Evolutionary conservation across 1,140 invertebrate genomes (phyloP), one percentile per base, ranked within the genome.

Genomic region (Adelges cooleyi): DNA sequence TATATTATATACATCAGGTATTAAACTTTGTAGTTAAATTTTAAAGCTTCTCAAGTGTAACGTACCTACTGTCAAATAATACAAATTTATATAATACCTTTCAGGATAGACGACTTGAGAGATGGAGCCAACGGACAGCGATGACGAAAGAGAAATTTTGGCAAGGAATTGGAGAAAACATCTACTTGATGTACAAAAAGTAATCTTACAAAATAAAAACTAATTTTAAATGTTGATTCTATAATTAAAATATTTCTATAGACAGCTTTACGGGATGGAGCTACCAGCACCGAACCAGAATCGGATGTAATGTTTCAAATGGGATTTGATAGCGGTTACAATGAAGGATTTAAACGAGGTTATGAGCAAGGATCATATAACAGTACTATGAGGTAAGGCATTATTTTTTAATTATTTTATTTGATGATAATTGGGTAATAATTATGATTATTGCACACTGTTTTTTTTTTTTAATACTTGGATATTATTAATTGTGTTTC

Each of bases 101-200:
- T n/a, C n/a, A n/a, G n/a, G n/a, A n/a, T n/a, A n/a, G n/a, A n/a
- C n/a, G n/a, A n/a, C n/a, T n/a, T n/a, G n/a, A n/a, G n/a, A n/a
- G n/a, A n/a, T n/a, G n/a, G n/a, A n/a, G n/a, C 5, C 29, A 6
- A 33, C 11, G 29, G 29, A 33, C 13, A 46, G 56, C 22, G 56
- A 62, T 6, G 56, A 62, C 17, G 56, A 62, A 62, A 46, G 46
- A 62, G 42, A 62, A 33, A 62, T 62, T 23, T 46, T 62, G 56
- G 6, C 3, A 62, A 62, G 42, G n/a, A 48, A 62, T 48, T 62
- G 56, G 56, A 48, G 29, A 20, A 62, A 29, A 33, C 44, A 62
- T 13, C 22, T 62, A 4, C 29, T 42, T 5, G 18, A 8, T 10
- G 33, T 62, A 20, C 40, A 62, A 62, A 62, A 62, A 42, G 56